A percentile compares a stretch with the other conserved stretches of the same genome.
These are phyloP conservation scores for Plebejus anna DNA, from an alignment of 2,888 invertebrate species.

Conservation along the genomic window DNA sequence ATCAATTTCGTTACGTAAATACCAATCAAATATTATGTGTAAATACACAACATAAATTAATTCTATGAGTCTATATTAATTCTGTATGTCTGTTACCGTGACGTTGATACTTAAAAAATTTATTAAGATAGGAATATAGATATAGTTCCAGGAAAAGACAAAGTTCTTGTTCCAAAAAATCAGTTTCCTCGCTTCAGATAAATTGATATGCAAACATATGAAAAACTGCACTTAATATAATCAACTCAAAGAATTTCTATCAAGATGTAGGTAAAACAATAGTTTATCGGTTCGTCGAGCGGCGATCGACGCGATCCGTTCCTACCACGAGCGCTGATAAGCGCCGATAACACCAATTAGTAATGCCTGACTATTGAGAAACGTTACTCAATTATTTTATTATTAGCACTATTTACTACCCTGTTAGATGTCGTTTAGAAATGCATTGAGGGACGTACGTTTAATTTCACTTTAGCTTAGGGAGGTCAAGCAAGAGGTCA, in stretches of 20 bases:
- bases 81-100: not conserved
- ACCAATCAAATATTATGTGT: not conserved
- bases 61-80: not conserved
- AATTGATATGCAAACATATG: too few species aligned
- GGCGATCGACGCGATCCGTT: not conserved
- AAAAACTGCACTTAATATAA: not conserved
- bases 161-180: too few species aligned
- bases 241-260: not conserved
- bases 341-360: conserved; percentile 9
- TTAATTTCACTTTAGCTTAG: too few species aligned
- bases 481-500: too few species aligned
- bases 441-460: too few species aligned
- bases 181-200: too few species aligned
- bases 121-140: not conserved
- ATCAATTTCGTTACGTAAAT: not conserved
- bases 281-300: not conserved
- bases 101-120: not conserved
- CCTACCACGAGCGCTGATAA: not conserved
- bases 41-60: not conserved
- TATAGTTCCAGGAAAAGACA: too few species aligned
- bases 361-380: not conserved
- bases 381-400: not conserved
- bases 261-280: not conserved
- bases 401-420: too few species aligned
- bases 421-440: too few species aligned